phyloP scores from a whole-genome alignment of 2,888 invertebrate species.

The Tenthredo notha region DNA sequence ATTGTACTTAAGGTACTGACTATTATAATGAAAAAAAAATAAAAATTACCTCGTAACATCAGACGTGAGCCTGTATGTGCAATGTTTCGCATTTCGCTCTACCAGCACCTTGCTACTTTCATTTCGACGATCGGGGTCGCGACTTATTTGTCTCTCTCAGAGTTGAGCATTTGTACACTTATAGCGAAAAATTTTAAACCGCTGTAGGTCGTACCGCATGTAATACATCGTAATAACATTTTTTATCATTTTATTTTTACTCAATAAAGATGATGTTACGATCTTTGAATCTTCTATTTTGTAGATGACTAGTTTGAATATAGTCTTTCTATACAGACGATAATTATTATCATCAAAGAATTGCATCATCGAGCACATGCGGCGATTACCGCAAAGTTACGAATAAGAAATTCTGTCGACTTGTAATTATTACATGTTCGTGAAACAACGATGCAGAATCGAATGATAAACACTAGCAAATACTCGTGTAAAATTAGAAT shows the following conservation, averaged over 20 bases:
- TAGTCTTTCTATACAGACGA: background rate
- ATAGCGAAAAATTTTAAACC: background rate
- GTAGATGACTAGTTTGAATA: background rate
- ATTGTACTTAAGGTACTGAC: background rate
- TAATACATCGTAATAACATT: background rate
- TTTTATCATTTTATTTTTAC: background rate
- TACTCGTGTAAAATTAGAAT: background rate
- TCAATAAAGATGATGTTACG: background rate
- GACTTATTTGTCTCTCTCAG: conserved; percentile 39
- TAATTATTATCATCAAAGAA: background rate
- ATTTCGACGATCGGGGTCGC: conserved; percentile 50
- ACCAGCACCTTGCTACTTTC: conserved; percentile 48
- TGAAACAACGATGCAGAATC: background rate
- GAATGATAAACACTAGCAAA: conserved; percentile 2
- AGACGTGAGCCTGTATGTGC: conserved; percentile 1
- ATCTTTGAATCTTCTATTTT: background rate
- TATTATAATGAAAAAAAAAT: background rate
- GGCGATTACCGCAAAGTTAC: conserved; percentile 1
- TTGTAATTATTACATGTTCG: conserved; percentile 1
- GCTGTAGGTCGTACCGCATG: background rate
- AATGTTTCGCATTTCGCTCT: conserved; percentile 31
- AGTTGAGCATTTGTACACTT: conserved; percentile 11
- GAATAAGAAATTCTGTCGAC: background rate
- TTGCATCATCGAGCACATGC: conserved; percentile 1
- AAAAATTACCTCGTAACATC: conserved; percentile 12